Evolutionary conservation across 2,888 invertebrate species (phyloP), one percentile per base, ranked within the genome.

Genomic region (Nebria brevicollis): DNA sequence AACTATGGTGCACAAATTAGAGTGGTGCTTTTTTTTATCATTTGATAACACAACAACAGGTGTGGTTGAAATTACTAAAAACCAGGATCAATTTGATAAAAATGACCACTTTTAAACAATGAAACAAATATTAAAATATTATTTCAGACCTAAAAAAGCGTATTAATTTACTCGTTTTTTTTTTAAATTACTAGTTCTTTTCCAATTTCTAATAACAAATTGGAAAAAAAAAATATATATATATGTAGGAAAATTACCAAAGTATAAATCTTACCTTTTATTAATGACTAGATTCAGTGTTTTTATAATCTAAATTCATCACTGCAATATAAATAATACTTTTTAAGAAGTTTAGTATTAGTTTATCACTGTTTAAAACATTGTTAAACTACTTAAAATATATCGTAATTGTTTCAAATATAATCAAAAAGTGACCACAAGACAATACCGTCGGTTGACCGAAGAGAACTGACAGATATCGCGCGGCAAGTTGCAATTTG

Each of bases 401-500:
- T 54, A 54, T 70, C 25, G 70, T 34, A 34, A 70, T 70, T 70
- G 26, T 70, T 70, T 11, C 1, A 25, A 70, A 70, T 13, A 70
- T 25, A 11, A 70, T 34, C 70, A 70, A 70, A 70, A 11, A 15
- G 25, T 70, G 70, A 70, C 70, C 70, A 26, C 70, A 70, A 26
- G 20, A 70, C 70, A 26, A 70, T 25, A 70, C 70, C 25, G 20
- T 54, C 70, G 70, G 70, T 26, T 70, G 70, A 70, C 70, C 54
- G 15, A 70, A 13, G 70, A 54, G 54, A 70, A 70, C 70, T 70
- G 70, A 70, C 20, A 70, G 70, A 20, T 26, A 70, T 25, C 70
- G 70, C 70, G 70, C 70, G 26, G 70, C 26, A 70, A 70, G n/a
- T 70, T 70, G 70, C 70, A 26, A 26, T 70, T 70, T 70, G 70